These are phyloP conservation scores for Anthoscopus minutus DNA, from an alignment of 2,113 vertebrate genomes.

Conservation along the genomic window DNA sequence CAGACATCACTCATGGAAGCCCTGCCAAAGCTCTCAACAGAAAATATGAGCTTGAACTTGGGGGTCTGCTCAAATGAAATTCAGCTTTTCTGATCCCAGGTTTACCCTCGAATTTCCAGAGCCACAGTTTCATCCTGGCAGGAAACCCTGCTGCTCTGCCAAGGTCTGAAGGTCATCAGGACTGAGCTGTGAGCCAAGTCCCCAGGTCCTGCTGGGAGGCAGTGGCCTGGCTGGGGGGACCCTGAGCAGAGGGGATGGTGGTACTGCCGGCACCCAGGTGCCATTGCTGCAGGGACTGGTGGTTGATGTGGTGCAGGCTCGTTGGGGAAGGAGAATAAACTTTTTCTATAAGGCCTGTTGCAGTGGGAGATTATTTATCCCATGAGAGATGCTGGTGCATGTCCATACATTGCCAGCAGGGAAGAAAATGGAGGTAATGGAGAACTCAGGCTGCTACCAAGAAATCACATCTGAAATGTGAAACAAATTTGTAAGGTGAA, in stretches of 20 bases:
- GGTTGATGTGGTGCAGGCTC: neutral
- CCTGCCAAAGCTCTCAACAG: neutral
- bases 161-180: neutral
- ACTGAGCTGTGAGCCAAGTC: neutral
- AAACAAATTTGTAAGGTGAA: neutral
- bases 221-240: neutral
- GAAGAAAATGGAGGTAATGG: neutral
- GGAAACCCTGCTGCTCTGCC: neutral
- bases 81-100: fast-evolving
- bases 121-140: neutral
- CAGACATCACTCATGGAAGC: fast-evolving
- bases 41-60: neutral
- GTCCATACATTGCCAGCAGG: fast-evolving
- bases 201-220: neutral
- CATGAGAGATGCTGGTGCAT: neutral
- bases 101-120: neutral
- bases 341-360: fast-evolving
- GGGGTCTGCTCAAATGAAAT: neutral
- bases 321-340: neutral
- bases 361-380: neutral
- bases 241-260: neutral
- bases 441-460: neutral
- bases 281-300: neutral
- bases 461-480: neutral
- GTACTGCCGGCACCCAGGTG: neutral